Evolutionary conservation across 2,797 vertebrate species (phyloP).

Genomic region (Aythya fuligula): DNA sequence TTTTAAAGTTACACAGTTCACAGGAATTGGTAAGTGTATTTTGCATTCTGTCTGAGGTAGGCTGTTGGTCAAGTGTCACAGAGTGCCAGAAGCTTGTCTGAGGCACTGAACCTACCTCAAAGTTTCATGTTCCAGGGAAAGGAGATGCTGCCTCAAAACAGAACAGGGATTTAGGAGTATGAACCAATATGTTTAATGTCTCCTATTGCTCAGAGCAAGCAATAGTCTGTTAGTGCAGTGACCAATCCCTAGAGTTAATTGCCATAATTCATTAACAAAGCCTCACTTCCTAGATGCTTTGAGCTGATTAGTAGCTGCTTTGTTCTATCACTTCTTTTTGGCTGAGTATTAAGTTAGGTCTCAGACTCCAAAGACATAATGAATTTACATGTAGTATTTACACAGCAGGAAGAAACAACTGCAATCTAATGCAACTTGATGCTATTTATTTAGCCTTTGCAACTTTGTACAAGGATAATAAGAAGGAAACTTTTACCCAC

Average conservation of each 20-base stretch:
- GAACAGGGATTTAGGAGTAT: background rate
- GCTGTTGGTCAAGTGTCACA: background rate
- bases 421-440: background rate
- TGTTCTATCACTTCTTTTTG: constrained; percentile 24
- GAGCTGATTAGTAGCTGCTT: constrained; percentile 27
- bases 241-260: constrained; percentile 28
- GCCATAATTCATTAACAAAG: constrained; percentile 38
- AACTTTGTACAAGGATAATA: background rate
- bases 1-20: no score
- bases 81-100: background rate
- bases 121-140: background rate
- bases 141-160: background rate
- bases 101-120: background rate
- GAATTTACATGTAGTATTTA: background rate
- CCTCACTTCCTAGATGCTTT: constrained; percentile 26
- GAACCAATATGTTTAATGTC: background rate
- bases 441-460: background rate
- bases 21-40: background rate
- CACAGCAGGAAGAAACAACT: background rate
- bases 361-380: background rate
- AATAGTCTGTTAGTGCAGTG: constrained; percentile 4
- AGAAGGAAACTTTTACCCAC: background rate
- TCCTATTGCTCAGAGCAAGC: background rate
- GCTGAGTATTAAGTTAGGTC: background rate
- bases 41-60: background rate